Evolutionary conservation across 2,888 invertebrate genomes (phyloP), one percentile per base, ranked within the genome.

Genomic region (Hemaris fuciformis): DNA sequence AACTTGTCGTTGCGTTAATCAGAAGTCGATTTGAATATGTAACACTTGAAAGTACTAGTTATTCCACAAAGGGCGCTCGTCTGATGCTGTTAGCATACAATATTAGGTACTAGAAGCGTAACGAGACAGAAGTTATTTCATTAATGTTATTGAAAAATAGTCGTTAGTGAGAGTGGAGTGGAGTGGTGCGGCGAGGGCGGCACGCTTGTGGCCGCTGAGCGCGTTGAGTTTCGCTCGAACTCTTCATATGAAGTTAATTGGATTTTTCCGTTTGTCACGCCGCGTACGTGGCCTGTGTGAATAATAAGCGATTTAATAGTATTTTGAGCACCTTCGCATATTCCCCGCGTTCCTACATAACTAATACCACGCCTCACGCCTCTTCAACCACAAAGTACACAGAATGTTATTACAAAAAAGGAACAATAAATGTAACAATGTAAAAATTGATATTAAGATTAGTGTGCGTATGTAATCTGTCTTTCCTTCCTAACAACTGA

Each of bases 261-360:
- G 89, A 89, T 90, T 90, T 89, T 89, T 89, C 88, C 89, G 86
- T 89, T 87, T 88, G 84, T 84, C 84, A 76, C 83, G 84, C 73
- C 73, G 77, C 74, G 81, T 76, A 85, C 86, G 89, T 85, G 86
- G 80, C 79, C 81, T 75, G 84, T 79, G 80, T 87, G 87, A 85
- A 88, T 89, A 88, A 87, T 85, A 84, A 87, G 85, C 80, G 77
- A 77, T 79, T 75, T 83, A 81, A 83, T 81, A 85, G 83, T 87
- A 82, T 84, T 85, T 77, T 74, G 76, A 78, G 67, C 72, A 73
- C 72, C 69, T 67, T 67, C 73, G 68, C 66, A 75, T 74, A 75
- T 73, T 74, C 38, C 10, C 10, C 38, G 38, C 2, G 5, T 38
- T 38, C 38, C n/a, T n/a, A n/a, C n/a, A n/a, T 38, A 38, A n/a